These are phyloP conservation scores for Oreocharis arfaki DNA, from an alignment of 2,113 vertebrate species.

Conservation along the genomic window DNA sequence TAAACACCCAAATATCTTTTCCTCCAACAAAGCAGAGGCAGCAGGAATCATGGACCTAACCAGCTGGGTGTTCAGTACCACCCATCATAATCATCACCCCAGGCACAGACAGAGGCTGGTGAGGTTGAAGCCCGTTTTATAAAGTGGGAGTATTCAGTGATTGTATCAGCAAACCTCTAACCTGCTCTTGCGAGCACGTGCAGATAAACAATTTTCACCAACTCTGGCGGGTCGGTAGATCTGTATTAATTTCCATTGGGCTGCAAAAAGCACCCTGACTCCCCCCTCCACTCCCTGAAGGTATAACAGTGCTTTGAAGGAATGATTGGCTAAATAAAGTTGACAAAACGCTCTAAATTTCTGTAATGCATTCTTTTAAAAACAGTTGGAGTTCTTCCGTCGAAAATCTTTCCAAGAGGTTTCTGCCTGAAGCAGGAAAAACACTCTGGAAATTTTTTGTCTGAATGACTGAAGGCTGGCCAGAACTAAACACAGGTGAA, in stretches of 20 bases:
- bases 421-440: slow-evolving; percentile 22
- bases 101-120: background rate
- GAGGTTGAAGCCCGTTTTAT: background rate
- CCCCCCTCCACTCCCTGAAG: background rate
- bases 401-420: background rate
- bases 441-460: background rate
- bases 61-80: background rate
- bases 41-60: background rate
- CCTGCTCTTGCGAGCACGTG: background rate
- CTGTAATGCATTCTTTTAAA: background rate
- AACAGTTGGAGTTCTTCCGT: background rate
- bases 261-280: background rate
- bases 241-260: background rate
- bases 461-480: slow-evolving; percentile 3
- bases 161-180: slow-evolving; percentile 8
- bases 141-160: background rate
- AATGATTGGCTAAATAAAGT: background rate
- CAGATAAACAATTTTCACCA: background rate
- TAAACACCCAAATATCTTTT: background rate
- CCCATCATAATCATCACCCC: background rate
- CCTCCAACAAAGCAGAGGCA: background rate
- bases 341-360: slow-evolving; percentile 16
- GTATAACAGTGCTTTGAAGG: background rate
- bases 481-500: slow-evolving; percentile 32
- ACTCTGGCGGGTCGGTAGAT: background rate